Percentiles rank a stretch among this genome's conserved stretches.
Evolutionary conservation across 1,140 invertebrate species (phyloP).

Genomic region (Mya arenaria): DNA sequence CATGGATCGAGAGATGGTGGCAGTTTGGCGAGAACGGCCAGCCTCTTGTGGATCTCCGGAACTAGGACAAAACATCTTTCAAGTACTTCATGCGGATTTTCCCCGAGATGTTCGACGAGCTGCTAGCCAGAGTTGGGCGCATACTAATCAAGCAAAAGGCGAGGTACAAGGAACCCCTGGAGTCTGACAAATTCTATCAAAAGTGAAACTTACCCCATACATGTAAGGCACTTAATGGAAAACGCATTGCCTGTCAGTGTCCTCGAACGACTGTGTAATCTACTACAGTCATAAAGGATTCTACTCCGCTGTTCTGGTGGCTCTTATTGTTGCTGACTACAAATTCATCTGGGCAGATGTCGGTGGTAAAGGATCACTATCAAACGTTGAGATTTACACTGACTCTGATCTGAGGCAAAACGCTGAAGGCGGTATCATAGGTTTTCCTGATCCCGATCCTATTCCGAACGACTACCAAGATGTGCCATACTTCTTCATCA

Average conservation of each 20-base stretch:
- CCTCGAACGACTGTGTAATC: constrained; percentile 39
- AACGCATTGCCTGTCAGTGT: constrained; percentile 41
- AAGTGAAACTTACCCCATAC: not conserved
- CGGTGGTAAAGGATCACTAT: not conserved
- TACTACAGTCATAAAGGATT: constrained; percentile 27
- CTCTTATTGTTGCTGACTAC: not conserved
- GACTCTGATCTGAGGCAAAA: not conserved
- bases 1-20: too few species aligned
- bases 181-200: too few species aligned
- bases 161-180: too few species aligned
- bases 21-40: too few species aligned
- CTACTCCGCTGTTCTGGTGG: not conserved
- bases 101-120: too few species aligned
- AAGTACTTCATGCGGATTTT: too few species aligned
- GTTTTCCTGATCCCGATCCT: not conserved
- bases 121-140: too few species aligned
- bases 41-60: too few species aligned
- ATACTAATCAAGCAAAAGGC: too few species aligned
- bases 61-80: too few species aligned
- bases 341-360: constrained; percentile 9
- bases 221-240: constrained; percentile 42
- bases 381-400: too few species aligned
- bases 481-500: too few species aligned
- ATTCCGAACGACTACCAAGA: not conserved
- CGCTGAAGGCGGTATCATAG: not conserved